Base-by-base conservation (phyloP, 2,113 vertebrate genomes). In the Leuciscus idus region DNA sequence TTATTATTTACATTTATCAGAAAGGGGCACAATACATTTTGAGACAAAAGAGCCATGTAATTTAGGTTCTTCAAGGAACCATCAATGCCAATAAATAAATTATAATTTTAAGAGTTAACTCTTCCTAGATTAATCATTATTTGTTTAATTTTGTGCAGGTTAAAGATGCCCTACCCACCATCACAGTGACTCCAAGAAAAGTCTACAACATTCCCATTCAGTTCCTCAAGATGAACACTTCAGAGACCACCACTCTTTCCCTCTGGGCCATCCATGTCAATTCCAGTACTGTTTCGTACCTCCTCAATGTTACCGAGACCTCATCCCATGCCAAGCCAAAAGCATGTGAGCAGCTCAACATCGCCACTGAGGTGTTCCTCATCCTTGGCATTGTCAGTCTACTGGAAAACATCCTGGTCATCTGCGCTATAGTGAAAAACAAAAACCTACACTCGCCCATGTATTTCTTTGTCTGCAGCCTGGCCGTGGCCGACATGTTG, bases 401-500 rank as follows among this genome's bases (percentile, higher is more conserved):
- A 73, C 90, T 97, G 92, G 96, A 97, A 84, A 97, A 97, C 91
- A 89, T 96, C 89, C 92, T 97, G 6, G 97, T 97, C 76, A 96
- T 97, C 59, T 93, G 95, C 30, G 96, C 96, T 1, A 95, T 97
- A 87, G 93, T 92, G 85, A 93, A 95, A 90, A 97, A 97, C 1
- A 93, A 94, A 89, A 96, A 96, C 92, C 94, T 97, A 36, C 97
- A 97, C 88, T 97, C 96, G 0, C 97, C 96, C 84, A 97, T 97
- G 97, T 97, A 97, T 83, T 94, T 97, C 87, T 97, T 97, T 85
- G 95, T 97, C 0, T 97, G 97, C 81, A 97, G 96, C 90, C 91
- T 97, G 91, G 97, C 96, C 0, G 95, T 92, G 85, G 97, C 97
- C 1, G 96, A 97, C 88, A 96, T 97, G 95, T 19, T 97, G 84